A percentile compares a stretch with the other conserved stretches of the same genome.
phyloP scores from a whole-genome alignment of 2,113 vertebrate species.

The Erythrolamprus reginae region DNA sequence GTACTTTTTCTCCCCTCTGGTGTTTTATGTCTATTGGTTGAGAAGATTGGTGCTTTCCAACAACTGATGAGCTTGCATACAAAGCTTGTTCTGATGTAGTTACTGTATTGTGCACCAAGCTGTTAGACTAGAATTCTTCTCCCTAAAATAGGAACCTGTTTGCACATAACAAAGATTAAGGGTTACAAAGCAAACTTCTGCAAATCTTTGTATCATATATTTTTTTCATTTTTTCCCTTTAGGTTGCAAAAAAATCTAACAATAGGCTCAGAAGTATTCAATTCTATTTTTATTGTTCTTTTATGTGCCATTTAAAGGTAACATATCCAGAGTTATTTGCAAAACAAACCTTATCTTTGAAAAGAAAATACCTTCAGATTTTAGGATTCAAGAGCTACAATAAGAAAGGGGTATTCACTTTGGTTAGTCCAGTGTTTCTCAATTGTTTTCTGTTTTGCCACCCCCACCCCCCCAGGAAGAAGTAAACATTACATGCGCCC shows the following conservation, averaged over 20 bases:
- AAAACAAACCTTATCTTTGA: neutral
- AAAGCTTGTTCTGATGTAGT: neutral
- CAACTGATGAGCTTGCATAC: neutral
- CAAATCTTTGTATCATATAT: neutral
- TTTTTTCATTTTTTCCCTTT: neutral
- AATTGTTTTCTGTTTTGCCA: too few relatives aligned
- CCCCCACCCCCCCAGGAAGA: too few relatives aligned
- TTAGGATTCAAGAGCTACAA: neutral
- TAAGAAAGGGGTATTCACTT: neutral
- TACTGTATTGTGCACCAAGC: neutral
- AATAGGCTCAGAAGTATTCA: neutral
- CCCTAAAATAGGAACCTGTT: neutral
- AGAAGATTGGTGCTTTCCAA: neutral
- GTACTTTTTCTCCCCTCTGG: neutral
- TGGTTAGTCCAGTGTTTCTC: too few relatives aligned
- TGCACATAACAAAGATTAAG: neutral
- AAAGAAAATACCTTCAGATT: neutral
- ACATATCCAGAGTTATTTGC: neutral
- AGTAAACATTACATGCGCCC: too few relatives aligned
- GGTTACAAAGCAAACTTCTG: neutral
- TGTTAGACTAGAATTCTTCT: neutral
- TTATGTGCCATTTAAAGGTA: neutral
- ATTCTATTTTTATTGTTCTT: neutral
- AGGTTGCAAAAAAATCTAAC: neutral
- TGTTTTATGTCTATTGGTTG: neutral